phyloP scores from a whole-genome alignment of 2,113 vertebrate genomes.

The Aegithalos caudatus region DNA sequence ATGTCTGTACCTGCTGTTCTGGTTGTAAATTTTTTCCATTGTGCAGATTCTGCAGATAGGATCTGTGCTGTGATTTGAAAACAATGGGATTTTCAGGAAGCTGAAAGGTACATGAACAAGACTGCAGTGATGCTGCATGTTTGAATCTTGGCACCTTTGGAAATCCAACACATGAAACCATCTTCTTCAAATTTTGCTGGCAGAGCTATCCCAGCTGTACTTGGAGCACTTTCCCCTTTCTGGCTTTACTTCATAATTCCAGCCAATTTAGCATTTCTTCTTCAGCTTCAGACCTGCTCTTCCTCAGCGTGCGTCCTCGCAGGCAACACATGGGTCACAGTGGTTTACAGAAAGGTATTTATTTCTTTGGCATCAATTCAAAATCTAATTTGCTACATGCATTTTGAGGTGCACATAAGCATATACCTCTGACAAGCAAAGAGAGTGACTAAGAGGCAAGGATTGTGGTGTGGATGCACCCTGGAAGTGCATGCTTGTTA shows the following conservation, averaged over 20 bases:
- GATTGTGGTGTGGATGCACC: background rate
- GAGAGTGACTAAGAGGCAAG: background rate
- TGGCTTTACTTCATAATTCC: background rate
- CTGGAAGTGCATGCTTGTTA: background rate
- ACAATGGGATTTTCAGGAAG: background rate
- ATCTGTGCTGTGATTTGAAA: background rate
- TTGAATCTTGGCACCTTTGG: background rate
- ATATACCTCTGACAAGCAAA: background rate
- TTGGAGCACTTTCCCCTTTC: background rate
- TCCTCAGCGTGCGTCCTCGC: background rate
- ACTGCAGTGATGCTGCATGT: background rate
- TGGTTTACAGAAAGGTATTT: background rate
- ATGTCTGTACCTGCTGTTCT: background rate
- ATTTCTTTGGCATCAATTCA: background rate
- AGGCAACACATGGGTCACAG: background rate
- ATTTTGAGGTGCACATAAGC: background rate
- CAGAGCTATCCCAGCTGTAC: background rate
- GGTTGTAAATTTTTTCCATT: background rate
- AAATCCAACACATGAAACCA: background rate
- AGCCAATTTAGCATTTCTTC: background rate
- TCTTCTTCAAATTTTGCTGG: background rate
- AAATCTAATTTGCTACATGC: background rate
- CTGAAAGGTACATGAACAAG: background rate
- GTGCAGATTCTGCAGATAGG: background rate
- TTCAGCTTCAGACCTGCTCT: background rate